These are phyloP conservation scores for Bursaphelenchus mucronatus DNA, from an alignment of 1,140 invertebrate genomes.

Conservation along the genomic window DNA sequence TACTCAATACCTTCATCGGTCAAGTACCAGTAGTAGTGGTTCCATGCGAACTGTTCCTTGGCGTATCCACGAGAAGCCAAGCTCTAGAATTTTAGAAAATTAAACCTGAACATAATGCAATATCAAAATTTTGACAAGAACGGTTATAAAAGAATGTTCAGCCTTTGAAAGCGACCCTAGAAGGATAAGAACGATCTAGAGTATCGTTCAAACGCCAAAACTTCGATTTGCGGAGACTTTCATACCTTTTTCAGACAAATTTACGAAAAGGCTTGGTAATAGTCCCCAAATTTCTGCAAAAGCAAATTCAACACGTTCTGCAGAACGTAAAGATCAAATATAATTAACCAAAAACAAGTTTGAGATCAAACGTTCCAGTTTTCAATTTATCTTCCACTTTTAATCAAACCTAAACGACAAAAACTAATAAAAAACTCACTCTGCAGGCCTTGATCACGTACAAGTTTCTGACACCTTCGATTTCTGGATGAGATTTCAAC, in stretches of 20 bases:
- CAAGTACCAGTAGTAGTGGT: conserved; percentile 98
- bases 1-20: conserved; percentile 98
- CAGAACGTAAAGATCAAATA: background rate
- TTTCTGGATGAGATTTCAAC: conserved; percentile 86
- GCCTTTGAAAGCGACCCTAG: conserved; percentile 3
- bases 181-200: conserved; percentile 21
- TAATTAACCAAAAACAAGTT: background rate
- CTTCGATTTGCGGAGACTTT: conserved; percentile 26
- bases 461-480: conserved; percentile 89
- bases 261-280: conserved; percentile 35
- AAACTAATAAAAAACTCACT: conserved; percentile 59
- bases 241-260: conserved; percentile 30
- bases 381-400: conserved; percentile 7
- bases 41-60: conserved; percentile 98
- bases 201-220: conserved; percentile 1
- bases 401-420: background rate
- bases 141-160: conserved; percentile 17
- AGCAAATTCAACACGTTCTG: no score
- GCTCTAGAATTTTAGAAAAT: conserved; percentile 69
- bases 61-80: conserved; percentile 91
- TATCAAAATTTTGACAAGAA: conserved; percentile 6
- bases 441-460: conserved; percentile 96
- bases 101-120: background rate
- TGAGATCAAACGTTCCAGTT: conserved; percentile 2
- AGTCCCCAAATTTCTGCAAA: background rate